phyloP scores from a whole-genome alignment of 1,140 invertebrate species.

The Aphaenogaster ashmeadi region DNA sequence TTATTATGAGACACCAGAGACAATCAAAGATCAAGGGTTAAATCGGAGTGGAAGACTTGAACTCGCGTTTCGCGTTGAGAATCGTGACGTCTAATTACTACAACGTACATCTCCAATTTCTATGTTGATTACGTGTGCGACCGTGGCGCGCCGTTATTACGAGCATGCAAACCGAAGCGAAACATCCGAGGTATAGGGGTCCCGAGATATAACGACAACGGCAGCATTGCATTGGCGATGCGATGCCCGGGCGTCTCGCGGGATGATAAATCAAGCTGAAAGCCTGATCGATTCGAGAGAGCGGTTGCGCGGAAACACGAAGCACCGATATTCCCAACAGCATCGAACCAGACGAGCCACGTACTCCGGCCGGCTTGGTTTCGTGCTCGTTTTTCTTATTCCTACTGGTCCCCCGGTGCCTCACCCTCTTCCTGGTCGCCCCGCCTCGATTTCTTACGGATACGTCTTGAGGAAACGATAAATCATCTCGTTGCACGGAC shows the following conservation, averaged over 20 bases:
- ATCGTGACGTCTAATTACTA: constrained; percentile 6
- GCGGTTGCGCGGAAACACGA: constrained; percentile 61
- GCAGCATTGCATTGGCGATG: constrained; percentile 39
- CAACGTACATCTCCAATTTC: not conserved
- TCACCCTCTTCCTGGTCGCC: constrained; percentile 60
- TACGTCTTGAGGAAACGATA: constrained; percentile 75
- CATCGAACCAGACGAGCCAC: constrained; percentile 62
- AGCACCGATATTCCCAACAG: constrained; percentile 70
- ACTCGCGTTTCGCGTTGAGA: not conserved
- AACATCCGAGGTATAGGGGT: constrained; percentile 11
- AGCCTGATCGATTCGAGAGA: constrained; percentile 51
- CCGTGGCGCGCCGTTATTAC: constrained; percentile 5
- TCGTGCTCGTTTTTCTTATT: constrained; percentile 37
- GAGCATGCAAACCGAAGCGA: constrained; percentile 30
- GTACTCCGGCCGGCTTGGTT: constrained; percentile 57
- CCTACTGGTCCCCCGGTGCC: constrained; percentile 23
- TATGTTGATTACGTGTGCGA: constrained; percentile 12
- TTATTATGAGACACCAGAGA: not conserved
- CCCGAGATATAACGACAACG: constrained; percentile 32
- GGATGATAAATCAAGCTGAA: constrained; percentile 64
- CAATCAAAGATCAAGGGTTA: not conserved
- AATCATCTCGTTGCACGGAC: constrained; percentile 76
- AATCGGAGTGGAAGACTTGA: not conserved
- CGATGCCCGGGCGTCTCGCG: constrained; percentile 31
- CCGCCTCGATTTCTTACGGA: constrained; percentile 74